Evolutionary conservation across 2,797 vertebrate genomes (phyloP), one percentile per base, ranked within the genome.

Genomic region (Sebastes nivosus): DNA sequence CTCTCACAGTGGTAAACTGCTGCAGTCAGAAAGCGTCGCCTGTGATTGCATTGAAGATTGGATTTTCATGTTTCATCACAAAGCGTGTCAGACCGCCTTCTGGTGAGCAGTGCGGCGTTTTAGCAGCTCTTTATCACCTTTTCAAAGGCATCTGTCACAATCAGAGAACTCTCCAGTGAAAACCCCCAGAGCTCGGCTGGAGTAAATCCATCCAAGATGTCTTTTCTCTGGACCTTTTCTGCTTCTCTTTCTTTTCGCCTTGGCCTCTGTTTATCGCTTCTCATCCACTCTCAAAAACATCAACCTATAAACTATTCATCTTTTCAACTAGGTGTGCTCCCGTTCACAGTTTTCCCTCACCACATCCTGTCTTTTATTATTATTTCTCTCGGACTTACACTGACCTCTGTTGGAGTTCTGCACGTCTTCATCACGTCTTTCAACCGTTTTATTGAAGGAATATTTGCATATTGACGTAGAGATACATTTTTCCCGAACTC

Each of bases 91-190:
- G 57, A 59, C 50, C 2, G 65, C 13, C 25, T 57, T 16, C 11
- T 57, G 64, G 29, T 11, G 50, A 64, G 27, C 5, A 4, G n/a
- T 18, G 30, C 5, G 3, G 30, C 9, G 24, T 88, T 90, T 92
- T 87, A 92, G 81, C 90, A 87, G 69, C 71, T 86, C 66, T 84
- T 60, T 68, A 54, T 59, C 79, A 52, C 80, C 73, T 85, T 80
- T 67, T 60, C 72, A 18, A 9, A 9, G 55, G 24, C 38, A 24
- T 57, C 46, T 55, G 34, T 78, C 59, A 66, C n/a, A 66, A 36
- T 42, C 27, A 57, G 10, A 25, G 22, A 60, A 38, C 6, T 69
- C 77, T 25, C 18, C 14, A 6, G 65, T 2, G 68, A 59, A 67
- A 58, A 12, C 16, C 20, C 27, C 27, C 38, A 58, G 22, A 18